Percentiles rank a stretch among this genome's conserved stretches.
Evolutionary conservation across 2,113 vertebrate genomes (phyloP).

Genomic region (Castor canadensis): DNA sequence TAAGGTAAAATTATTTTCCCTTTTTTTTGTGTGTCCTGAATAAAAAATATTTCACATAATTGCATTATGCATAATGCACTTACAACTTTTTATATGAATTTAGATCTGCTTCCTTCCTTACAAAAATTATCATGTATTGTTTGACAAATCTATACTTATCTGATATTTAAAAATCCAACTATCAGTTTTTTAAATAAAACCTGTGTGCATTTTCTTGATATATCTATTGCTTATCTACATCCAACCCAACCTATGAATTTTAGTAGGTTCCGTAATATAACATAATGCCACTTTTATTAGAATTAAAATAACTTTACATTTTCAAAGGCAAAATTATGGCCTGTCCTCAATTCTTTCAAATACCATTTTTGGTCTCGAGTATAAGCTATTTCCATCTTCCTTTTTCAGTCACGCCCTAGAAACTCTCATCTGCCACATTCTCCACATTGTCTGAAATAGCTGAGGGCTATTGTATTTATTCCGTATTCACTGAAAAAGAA

Average conservation of each 20-base stretch:
- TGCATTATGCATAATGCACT: background rate
- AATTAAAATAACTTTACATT: background rate
- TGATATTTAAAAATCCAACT: slow-evolving; percentile 3
- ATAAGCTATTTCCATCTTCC: background rate
- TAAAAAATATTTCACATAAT: background rate
- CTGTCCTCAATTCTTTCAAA: background rate
- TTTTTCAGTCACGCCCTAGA: background rate
- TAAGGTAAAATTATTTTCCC: background rate
- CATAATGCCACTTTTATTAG: background rate
- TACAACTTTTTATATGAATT: background rate
- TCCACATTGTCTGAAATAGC: background rate
- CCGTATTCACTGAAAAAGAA: background rate
- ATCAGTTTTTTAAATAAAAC: background rate
- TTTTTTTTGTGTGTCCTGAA: background rate
- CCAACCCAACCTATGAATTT: background rate
- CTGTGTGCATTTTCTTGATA: background rate
- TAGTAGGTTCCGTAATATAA: background rate
- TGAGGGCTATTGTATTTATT: background rate
- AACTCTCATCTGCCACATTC: background rate
- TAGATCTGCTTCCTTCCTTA: background rate
- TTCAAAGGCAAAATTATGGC: background rate
- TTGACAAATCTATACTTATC: background rate
- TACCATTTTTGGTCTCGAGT: background rate
- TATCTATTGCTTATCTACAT: background rate
- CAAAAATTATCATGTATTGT: background rate